Percentiles rank a stretch among this genome's conserved stretches.
Evolutionary conservation across 2,888 invertebrate species (phyloP).

Genomic region (Drosophila falleni): DNA sequence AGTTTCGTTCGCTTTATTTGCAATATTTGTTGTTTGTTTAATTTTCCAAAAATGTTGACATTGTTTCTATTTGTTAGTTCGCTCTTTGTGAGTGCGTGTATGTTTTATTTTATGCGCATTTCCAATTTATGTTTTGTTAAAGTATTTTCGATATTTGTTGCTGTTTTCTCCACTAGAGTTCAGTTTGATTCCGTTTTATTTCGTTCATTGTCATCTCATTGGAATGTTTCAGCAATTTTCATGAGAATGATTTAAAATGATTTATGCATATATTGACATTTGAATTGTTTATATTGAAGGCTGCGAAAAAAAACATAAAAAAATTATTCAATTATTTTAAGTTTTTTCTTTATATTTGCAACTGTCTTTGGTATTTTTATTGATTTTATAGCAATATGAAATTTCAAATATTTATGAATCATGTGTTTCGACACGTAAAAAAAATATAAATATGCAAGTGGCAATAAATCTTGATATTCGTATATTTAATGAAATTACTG

Average conservation of each 20-base stretch:
- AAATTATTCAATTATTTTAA: background rate
- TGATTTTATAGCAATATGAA: background rate
- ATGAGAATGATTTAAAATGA: conserved; percentile 40
- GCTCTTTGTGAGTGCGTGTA: background rate
- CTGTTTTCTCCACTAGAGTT: conserved; percentile 8
- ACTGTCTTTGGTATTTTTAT: background rate
- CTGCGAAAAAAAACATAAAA: background rate
- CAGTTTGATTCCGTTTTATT: conserved; percentile 1
- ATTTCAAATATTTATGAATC: background rate
- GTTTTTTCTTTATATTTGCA: background rate
- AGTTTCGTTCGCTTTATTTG: conserved; percentile 29
- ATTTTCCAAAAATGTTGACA: conserved; percentile 40
- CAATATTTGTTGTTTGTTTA: conserved; percentile 44
- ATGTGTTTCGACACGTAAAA: background rate
- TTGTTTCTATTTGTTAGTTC: conserved; percentile 39
- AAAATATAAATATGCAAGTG: background rate
- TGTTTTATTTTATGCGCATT: conserved; percentile 28
- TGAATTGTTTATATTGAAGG: conserved; percentile 22
- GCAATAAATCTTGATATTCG: background rate
- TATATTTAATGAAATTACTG: background rate
- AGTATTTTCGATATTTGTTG: conserved; percentile 35
- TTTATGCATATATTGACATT: conserved; percentile 31
- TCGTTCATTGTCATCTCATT: conserved; percentile 1
- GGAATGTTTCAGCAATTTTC: conserved; percentile 12
- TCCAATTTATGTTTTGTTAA: conserved; percentile 33